A percentile compares a stretch with the other conserved stretches of the same genome.
Conservation (phyloP, 2,888 invertebrate species). For the Timema podura region DNA sequence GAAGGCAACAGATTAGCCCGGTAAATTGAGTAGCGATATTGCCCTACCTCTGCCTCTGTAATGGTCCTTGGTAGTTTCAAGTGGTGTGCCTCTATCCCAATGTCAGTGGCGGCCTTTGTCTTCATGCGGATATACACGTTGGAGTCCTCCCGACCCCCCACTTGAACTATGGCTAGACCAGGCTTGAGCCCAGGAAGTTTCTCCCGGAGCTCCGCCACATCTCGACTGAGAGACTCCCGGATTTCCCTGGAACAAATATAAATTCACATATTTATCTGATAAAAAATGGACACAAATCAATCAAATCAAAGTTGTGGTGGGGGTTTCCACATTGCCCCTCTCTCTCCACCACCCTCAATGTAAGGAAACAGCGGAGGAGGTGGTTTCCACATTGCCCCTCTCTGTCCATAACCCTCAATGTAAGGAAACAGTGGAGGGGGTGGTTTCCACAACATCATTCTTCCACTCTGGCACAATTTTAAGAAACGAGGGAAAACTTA, state of each 20-base stretch:
- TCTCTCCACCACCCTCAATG: no score
- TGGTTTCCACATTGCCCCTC: no score
- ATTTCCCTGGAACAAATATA: conserved; percentile 57
- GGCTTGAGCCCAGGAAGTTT: conserved; percentile 61
- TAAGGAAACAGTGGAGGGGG: no score
- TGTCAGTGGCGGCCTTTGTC: conserved; percentile 83
- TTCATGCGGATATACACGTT: conserved; percentile 98
- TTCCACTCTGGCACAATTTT: no score
- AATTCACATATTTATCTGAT: conserved; percentile 2
- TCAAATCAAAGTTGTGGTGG: no score
- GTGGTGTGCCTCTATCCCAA: conserved; percentile 82
- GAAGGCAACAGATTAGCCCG: no score
- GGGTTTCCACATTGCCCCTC: no score
- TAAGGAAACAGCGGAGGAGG: no score
- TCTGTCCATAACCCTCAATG: no score
- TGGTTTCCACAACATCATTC: no score
- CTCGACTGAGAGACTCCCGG: conserved; percentile 59
- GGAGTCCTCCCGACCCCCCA: conserved; percentile 94
- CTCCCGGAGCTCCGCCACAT: conserved; percentile 58
- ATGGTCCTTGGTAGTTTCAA: conserved; percentile 72
- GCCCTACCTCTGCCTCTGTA: conserved; percentile 73
- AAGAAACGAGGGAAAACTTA: no score
- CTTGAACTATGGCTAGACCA: conserved; percentile 89
- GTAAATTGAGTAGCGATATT: no score
- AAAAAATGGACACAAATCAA: neutral